Base-by-base conservation (phyloP, 2,113 vertebrate genomes). In the Butorides virescens region DNA sequence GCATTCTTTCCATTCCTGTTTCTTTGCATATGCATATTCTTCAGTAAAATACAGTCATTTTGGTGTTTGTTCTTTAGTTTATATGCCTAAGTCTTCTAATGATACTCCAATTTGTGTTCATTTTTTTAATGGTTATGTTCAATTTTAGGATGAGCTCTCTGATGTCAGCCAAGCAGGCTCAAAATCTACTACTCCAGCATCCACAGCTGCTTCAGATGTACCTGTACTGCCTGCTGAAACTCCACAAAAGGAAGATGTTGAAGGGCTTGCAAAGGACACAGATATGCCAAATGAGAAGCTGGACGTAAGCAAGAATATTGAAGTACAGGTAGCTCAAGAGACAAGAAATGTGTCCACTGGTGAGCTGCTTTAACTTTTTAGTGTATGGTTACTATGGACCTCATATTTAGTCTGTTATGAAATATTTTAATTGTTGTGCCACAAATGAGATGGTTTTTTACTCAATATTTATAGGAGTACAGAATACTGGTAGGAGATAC, bases 131-230 rank as follows among this genome's bases (percentile, higher is more conserved):
- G 83, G 44, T 74, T 42, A 72, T 65, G 63, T 59, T 81, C 46
- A 34, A 37, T 94, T 97, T 70, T 93, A 99, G 99, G 99, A 99
- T 98, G 99, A 99, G 93, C 97, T 99, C 86, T 98, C 98, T 77
- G 98, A 98, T 58, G 90, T 96, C 34, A 98, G 97, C 97, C 98
- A 97, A 49, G 90, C 97, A 81, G 98, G 98, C 74, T 98, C 98
- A 86, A 99, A 99, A 96, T 98, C 98, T 23, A 98, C 98, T 55
- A 98, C 99, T 22, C 98, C 98, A 30, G 98, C 98, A 84, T 99
- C 98, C 90, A 98, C 97, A 29, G 91, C 98, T 46, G 93, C 98
- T 72, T 98, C 98, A 21, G 98, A 98, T 59, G 97, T 96, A 46
- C 96, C 98, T 65, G 94, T 86, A 56, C 96, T 98, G 86, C 97